A percentile compares a stretch with the other conserved stretches of the same genome.
phyloP scores from a whole-genome alignment of 2,888 invertebrate genomes.

The Petrolisthes manimaculis region DNA sequence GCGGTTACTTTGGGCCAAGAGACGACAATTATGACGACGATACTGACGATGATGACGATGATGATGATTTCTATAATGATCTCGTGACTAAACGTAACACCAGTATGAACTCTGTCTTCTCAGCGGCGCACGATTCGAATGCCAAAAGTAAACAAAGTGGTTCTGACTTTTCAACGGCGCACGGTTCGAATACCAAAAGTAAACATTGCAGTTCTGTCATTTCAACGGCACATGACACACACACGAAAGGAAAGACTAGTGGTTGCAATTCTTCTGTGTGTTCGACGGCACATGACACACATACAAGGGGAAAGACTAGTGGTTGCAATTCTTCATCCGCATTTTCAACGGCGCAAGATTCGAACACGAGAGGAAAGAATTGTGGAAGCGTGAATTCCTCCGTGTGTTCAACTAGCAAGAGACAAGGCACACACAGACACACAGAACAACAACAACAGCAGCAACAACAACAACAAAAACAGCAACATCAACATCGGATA shows the following conservation, averaged over 20 bases:
- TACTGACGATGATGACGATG: too few relatives aligned
- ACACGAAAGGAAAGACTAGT: slow-evolving; percentile 3
- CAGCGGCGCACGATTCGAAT: too few relatives aligned
- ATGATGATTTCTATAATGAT: slow-evolving; percentile 62
- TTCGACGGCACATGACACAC: too few relatives aligned
- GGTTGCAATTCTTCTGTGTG: too few relatives aligned
- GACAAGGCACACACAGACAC: slow-evolving; percentile 54
- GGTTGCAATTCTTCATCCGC: too few relatives aligned
- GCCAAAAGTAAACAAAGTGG: too few relatives aligned
- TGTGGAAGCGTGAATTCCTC: slow-evolving; percentile 55
- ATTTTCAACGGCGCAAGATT: slow-evolving; percentile 28
- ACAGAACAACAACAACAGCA: slow-evolving; percentile 52
- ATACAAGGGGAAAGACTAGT: too few relatives aligned
- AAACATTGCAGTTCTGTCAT: too few relatives aligned
- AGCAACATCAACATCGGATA: too few relatives aligned
- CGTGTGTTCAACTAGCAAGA: slow-evolving; percentile 51
- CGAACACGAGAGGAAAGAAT: slow-evolving; percentile 51
- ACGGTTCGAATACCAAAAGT: too few relatives aligned
- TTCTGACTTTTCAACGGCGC: too few relatives aligned
- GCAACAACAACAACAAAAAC: slow-evolving; percentile 62
- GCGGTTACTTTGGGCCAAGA: slow-evolving; percentile 60
- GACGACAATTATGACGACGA: too few relatives aligned
- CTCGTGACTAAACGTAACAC: slow-evolving; percentile 61
- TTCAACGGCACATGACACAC: slow-evolving; percentile 38
- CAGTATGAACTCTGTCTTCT: slow-evolving; percentile 55